Evolutionary conservation across 2,797 vertebrate species (phyloP), one percentile per base, ranked within the genome.

Genomic region (Pseudochirops corinnae): DNA sequence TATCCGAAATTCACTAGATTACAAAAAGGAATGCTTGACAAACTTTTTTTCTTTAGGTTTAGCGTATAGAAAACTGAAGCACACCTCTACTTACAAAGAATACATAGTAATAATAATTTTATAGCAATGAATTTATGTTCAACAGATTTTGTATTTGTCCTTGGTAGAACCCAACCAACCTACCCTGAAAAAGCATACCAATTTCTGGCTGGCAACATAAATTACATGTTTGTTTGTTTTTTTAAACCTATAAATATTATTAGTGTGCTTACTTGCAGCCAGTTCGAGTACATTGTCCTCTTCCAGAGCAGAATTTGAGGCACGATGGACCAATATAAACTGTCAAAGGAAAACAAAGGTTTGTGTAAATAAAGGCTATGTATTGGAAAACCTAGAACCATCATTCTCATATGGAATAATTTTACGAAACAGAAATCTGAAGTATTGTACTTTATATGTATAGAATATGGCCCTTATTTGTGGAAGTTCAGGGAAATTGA

Each of bases 321-420:
- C 99, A 99, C 18, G 99, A 99, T 9, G 99, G 99, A 91, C 99
- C 99, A 91, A 99, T 99, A 97, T 99, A 99, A 98, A 99, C 99
- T 99, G 98, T 62, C 18, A 6, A 87, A 98, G 97, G 96, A 92
- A 95, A 97, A 97, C 96, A 98, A 57, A 98, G 95, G 94, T 94
- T 24, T 94, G 87, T 93, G 56, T 98, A 91, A 98, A 97, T 94
- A 9, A 92, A 1, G 9, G 46, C 87, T 95, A 94, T 56, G 18
- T 92, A 90, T 1, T 21, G 91, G 21, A 92, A 95, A 97, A 97
- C 90, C 0, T 18, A 96, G 74, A 16, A 92, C 0, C 0, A 96
- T 31, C 16, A 96, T 1, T 82, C 94, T 5, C 18, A 60, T 28
- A 28, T 18, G 31, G 92, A 90, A 39, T n/a, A 46, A 94, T 95